Conservation (phyloP, 2,888 invertebrate genomes). For the Trichacis sp. region DNA sequence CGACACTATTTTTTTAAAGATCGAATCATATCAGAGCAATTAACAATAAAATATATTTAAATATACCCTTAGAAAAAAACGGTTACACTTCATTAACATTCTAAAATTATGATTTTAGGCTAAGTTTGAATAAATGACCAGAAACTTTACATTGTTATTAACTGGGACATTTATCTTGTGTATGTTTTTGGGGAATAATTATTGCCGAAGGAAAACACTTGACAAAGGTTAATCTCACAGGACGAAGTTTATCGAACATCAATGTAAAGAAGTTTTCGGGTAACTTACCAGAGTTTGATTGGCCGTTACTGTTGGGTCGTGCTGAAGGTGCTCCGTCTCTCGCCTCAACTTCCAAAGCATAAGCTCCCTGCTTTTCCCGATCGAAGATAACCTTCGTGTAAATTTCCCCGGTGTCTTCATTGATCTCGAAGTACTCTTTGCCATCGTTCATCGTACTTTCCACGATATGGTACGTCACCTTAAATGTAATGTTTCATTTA, state of each 20-base stretch:
- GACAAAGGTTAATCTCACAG: background rate
- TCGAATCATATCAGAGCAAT: no score
- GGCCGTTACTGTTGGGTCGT: constrained; percentile 91
- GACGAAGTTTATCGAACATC: background rate
- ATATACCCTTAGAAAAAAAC: no score
- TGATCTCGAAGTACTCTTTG: constrained; percentile 96
- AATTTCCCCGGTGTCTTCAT: constrained; percentile 94
- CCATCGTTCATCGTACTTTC: constrained; percentile 93
- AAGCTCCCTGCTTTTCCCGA: constrained; percentile 96
- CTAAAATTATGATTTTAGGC: no score
- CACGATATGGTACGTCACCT: constrained; percentile 95
- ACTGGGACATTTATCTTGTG: no score
- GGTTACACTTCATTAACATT: no score
- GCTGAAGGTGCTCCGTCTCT: constrained; percentile 97
- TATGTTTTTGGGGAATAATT: no score
- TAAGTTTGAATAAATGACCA: no score
- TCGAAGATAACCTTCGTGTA: constrained; percentile 96
- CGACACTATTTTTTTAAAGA: no score
- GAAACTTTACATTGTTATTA: no score
- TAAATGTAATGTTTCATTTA: no score
- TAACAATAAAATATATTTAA: no score
- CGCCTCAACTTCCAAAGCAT: constrained; percentile 96
- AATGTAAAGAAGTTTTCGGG: constrained; percentile 1
- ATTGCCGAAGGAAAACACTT: no score
- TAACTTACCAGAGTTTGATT: constrained; percentile 92